Conservation (phyloP, 2,797 vertebrate genomes). For the Hypotaenidia philippensis region DNA sequence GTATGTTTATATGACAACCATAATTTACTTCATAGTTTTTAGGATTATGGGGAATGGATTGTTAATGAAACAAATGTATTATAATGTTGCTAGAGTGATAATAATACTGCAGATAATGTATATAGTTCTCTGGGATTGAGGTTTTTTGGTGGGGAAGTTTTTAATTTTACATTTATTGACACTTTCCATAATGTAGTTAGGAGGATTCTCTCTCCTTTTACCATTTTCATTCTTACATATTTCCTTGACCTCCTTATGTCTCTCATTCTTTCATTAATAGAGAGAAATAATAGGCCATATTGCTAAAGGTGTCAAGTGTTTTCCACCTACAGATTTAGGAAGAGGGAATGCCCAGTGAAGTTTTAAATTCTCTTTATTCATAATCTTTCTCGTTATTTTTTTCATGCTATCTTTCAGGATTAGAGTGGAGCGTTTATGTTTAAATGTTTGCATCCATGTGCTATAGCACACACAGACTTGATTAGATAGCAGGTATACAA, state of each 20-base stretch:
- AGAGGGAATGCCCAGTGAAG: neutral
- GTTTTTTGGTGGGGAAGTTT: neutral
- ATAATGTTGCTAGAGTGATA: neutral
- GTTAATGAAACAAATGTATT: neutral
- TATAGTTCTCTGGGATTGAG: neutral
- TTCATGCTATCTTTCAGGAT: neutral
- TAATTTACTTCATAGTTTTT: neutral
- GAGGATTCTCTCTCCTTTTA: neutral
- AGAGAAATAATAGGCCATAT: neutral
- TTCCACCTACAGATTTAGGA: neutral
- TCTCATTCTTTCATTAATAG: neutral
- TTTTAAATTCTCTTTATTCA: neutral
- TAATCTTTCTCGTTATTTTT: neutral
- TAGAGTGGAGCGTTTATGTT: neutral
- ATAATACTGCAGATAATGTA: neutral
- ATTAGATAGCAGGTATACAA: neutral
- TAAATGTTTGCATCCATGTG: neutral
- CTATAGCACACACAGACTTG: neutral
- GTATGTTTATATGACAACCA: neutral
- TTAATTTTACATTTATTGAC: neutral
- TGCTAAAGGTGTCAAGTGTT: neutral
- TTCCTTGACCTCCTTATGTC: neutral
- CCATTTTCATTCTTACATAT: neutral
- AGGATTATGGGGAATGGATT: neutral
- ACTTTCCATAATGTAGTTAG: neutral